Evolutionary conservation across 2,888 invertebrate species (phyloP), one percentile per base, ranked within the genome.

Genomic region (Zelleria hepariella): DNA sequence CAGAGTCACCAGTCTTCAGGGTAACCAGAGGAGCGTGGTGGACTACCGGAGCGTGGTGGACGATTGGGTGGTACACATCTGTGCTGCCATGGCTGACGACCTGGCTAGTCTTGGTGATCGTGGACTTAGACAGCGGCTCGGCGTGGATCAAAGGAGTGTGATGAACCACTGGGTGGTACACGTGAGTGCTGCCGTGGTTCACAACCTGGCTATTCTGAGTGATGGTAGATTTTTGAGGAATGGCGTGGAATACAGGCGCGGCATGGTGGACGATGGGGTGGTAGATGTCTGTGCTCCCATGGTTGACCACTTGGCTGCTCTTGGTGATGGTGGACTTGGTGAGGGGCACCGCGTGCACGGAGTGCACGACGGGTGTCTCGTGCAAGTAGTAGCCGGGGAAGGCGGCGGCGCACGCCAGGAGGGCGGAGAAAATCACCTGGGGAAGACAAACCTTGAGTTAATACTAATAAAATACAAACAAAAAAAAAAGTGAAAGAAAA

Each of bases 51-150:
- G 73, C 21, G 15, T 58, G 71, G 52, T 68, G 66, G n/a, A 66
- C 68, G 25, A 52, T 52, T 2, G 73, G 65, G 58, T 83, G 74
- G 0, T 73, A 62, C 5, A 73, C 57, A 57, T 70, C 63, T 20
- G 78, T 73, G 32, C 74, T 69, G 6, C 78, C 78, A 59, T 82
- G 80, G 64, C 74, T 68, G 65, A 89, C 73, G 63, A 84, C 63
- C 67, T 80, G 72, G 73, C 85, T 77, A 76, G 82, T 75, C 72
- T 84, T 81, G 5, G 78, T 75, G 3, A 77, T 63, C 0, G 77
- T 77, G 0, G 72, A 62, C 42, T 75, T 71, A 20, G 56, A 26
- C 20, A 53, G 58, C n/a, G 59, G 61, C n/a, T 59, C 59, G 0
- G 54, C 24, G 25, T 62, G 54, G 5, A 54, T 25, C 18, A 54